Conservation (phyloP, 1,140 invertebrate species). For the Pseudomyrmex gracilis region DNA sequence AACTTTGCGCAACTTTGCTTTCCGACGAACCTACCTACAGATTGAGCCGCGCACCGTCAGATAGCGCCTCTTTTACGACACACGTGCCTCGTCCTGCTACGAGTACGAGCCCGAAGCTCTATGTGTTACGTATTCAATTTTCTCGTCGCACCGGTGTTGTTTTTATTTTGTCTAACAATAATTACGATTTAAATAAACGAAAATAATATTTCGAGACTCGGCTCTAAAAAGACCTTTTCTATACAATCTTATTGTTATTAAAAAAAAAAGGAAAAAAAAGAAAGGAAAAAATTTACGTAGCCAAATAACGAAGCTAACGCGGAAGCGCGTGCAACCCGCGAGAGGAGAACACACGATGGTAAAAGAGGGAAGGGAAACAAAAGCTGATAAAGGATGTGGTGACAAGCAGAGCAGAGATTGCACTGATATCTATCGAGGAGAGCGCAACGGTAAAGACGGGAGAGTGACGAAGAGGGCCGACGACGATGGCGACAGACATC, state of each 20-base stretch:
- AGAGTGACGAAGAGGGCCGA: background rate
- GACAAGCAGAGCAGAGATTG: background rate
- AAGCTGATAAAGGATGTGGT: conserved; percentile 23
- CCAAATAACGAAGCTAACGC: background rate
- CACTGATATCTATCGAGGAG: no score
- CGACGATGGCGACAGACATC: background rate
- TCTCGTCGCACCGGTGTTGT: no score
- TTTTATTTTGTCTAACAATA: background rate
- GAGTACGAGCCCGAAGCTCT: no score
- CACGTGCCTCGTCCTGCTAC: background rate
- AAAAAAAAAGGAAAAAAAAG: background rate
- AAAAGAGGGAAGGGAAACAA: conserved; percentile 3
- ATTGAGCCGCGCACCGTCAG: conserved; percentile 8
- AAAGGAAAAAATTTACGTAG: no score
- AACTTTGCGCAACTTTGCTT: background rate
- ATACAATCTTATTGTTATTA: conserved; percentile 7
- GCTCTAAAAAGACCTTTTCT: background rate
- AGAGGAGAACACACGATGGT: conserved; percentile 16
- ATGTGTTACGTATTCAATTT: no score
- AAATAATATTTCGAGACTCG: background rate
- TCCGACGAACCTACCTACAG: background rate
- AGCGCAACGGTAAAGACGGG: background rate
- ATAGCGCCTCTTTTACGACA: conserved; percentile 15
- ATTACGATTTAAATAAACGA: conserved; percentile 18
- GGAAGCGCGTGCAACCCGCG: conserved; percentile 12